Percentiles rank a stretch among this genome's conserved stretches.
Evolutionary conservation across 2,888 invertebrate genomes (phyloP).

Genomic region (Philereme transversata): DNA sequence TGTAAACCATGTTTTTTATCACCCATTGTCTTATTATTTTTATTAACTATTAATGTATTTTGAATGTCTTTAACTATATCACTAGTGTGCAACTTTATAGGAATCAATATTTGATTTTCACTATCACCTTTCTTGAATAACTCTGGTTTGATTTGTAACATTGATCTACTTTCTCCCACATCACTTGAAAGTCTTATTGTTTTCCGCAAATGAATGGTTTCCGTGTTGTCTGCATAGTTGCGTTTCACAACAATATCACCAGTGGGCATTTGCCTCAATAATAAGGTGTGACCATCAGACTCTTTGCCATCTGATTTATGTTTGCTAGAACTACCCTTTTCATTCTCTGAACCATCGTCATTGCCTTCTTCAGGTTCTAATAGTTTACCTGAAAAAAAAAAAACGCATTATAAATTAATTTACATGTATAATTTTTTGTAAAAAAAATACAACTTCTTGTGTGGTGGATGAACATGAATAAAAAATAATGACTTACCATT

Average conservation of each 20-base stretch:
- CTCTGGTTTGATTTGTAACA: slow-evolving; percentile 74
- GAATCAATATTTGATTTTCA: slow-evolving; percentile 77
- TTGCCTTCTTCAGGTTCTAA: slow-evolving; percentile 84
- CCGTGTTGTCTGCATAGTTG: slow-evolving; percentile 64
- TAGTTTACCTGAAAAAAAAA: slow-evolving; percentile 78
- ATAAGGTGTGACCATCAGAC: slow-evolving; percentile 65
- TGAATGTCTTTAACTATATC: slow-evolving; percentile 81
- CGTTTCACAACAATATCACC: slow-evolving; percentile 76
- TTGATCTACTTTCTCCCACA: slow-evolving; percentile 71
- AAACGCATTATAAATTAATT: neutral
- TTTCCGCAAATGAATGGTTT: slow-evolving; percentile 72
- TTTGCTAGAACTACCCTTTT: slow-evolving; percentile 32
- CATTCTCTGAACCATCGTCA: slow-evolving; percentile 82
- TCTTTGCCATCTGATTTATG: slow-evolving; percentile 62
- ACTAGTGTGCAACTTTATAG: slow-evolving; percentile 71
- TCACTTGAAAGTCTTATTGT: slow-evolving; percentile 76
- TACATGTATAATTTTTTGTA: neutral
- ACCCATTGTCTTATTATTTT: slow-evolving; percentile 75
- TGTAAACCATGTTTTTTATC: slow-evolving; percentile 81
- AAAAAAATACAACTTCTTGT: neutral
- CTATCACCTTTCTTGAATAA: slow-evolving; percentile 73
- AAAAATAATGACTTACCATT: slow-evolving; percentile 79
- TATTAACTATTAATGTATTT: slow-evolving; percentile 78
- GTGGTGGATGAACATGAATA: no score
- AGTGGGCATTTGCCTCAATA: slow-evolving; percentile 73